A percentile compares a stretch with the other conserved stretches of the same genome.
Conservation (phyloP, 1,140 invertebrate species). For the Drosophila lacteicornis region DNA sequence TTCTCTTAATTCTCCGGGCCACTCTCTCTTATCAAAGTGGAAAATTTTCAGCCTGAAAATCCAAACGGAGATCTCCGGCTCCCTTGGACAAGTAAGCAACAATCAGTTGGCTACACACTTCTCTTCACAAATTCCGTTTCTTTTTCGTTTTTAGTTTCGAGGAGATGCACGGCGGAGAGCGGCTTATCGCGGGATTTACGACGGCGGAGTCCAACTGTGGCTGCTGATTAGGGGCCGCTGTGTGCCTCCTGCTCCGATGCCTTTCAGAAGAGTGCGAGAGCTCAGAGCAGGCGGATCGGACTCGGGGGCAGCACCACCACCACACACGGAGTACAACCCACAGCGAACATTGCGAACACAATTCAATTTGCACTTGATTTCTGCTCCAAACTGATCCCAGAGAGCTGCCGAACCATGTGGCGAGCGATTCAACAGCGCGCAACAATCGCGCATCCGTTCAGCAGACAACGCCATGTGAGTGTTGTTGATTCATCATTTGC, state of each 20-base stretch:
- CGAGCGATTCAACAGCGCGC: conserved; percentile 56
- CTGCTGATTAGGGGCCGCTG: conserved; percentile 68
- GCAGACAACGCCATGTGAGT: conserved; percentile 75
- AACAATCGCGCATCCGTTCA: conserved; percentile 60
- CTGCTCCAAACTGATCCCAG: conserved; percentile 12
- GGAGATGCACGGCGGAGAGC: conserved; percentile 35
- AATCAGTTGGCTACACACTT: conserved; percentile 8
- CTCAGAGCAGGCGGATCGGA: conserved; percentile 65
- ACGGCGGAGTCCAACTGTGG: conserved; percentile 30
- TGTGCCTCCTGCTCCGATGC: conserved; percentile 16
- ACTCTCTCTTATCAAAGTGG: conserved; percentile 58
- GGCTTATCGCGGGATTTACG: conserved; percentile 54
- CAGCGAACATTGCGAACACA: conserved; percentile 5
- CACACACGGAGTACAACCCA: background rate
- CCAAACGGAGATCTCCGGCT: conserved; percentile 38
- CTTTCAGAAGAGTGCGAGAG: conserved; percentile 67
- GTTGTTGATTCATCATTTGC: conserved; percentile 15
- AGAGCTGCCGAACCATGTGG: conserved; percentile 52
- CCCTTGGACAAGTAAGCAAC: conserved; percentile 29
- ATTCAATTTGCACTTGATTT: conserved; percentile 24
- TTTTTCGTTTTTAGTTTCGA: conserved; percentile 45
- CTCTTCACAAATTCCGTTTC: conserved; percentile 15
- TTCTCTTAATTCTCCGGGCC: conserved; percentile 27
- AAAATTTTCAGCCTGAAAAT: conserved; percentile 58
- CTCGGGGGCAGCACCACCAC: conserved; percentile 7